Percentiles rank a stretch among this genome's conserved stretches.
Evolutionary conservation across 2,888 invertebrate genomes (phyloP).

Genomic region (Plebejus anna): DNA sequence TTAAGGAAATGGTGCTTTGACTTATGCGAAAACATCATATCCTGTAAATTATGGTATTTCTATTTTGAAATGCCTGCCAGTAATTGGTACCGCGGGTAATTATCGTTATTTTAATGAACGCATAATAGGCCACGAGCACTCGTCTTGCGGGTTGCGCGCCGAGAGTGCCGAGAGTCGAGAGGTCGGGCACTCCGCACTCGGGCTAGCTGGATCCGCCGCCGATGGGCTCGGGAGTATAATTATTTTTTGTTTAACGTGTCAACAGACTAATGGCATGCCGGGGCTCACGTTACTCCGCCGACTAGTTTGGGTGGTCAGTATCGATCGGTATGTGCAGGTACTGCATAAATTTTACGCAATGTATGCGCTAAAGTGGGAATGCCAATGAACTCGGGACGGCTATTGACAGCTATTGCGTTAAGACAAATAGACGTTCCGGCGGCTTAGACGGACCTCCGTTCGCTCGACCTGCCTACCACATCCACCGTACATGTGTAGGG

Average conservation of each 20-base stretch:
- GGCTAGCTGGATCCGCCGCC: constrained; percentile 35
- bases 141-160: background rate
- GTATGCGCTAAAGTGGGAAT: constrained; percentile 74
- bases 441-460: constrained; percentile 72
- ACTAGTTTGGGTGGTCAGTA: constrained; percentile 67
- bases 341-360: constrained; percentile 72
- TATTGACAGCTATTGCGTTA: constrained; percentile 79
- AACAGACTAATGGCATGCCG: constrained; percentile 71
- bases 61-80: background rate
- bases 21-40: background rate
- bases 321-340: constrained; percentile 53
- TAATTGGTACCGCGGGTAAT: constrained; percentile 7
- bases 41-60: background rate
- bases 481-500: constrained; percentile 50
- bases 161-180: background rate
- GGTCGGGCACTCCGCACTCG: background rate
- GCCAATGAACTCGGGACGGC: constrained; percentile 77
- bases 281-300: constrained; percentile 66
- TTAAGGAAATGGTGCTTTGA: background rate
- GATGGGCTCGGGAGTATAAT: constrained; percentile 60
- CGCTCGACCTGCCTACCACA: constrained; percentile 62
- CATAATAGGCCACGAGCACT: constrained; percentile 2
- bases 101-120: constrained; percentile 20
- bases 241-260: constrained; percentile 69
- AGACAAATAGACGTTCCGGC: constrained; percentile 75